Conservation (phyloP, 2,888 invertebrate genomes). For the Cylloceria caligata region DNA sequence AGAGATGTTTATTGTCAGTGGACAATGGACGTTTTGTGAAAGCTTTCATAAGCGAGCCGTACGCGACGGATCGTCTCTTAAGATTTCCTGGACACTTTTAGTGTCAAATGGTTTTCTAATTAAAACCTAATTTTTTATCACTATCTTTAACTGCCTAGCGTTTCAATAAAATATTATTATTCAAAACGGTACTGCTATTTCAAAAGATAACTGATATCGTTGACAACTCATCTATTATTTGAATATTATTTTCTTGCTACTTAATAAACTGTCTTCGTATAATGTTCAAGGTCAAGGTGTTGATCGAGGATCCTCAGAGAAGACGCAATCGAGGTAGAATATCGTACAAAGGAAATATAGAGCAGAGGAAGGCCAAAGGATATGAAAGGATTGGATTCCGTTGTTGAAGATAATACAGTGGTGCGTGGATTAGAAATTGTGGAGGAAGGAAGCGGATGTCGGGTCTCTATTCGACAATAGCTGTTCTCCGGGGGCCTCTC, state of each 20-base stretch:
- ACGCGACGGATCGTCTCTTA: not conserved
- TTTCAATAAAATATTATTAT: no score
- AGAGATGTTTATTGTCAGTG: constrained; percentile 14
- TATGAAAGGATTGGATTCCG: constrained; percentile 53
- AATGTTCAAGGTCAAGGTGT: constrained; percentile 46
- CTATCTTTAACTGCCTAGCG: no score
- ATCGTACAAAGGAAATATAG: not conserved
- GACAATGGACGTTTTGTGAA: not conserved
- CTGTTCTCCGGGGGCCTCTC: constrained; percentile 1
- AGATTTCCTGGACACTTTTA: not conserved
- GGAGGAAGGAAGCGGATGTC: constrained; percentile 57
- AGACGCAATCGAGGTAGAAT: not conserved
- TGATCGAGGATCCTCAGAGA: constrained; percentile 1
- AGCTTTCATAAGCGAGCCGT: not conserved
- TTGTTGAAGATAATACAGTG: constrained; percentile 1
- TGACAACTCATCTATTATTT: no score
- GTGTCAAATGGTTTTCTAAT: no score
- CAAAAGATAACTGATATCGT: no score
- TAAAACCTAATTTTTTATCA: no score
- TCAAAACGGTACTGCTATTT: no score
- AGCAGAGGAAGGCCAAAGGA: constrained; percentile 29
- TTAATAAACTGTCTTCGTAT: not conserved
- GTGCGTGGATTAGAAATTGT: constrained; percentile 21
- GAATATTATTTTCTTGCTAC: no score
- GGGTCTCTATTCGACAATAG: constrained; percentile 50